Base-by-base conservation (phyloP, 2,113 vertebrate genomes). In the Python bivittatus region DNA sequence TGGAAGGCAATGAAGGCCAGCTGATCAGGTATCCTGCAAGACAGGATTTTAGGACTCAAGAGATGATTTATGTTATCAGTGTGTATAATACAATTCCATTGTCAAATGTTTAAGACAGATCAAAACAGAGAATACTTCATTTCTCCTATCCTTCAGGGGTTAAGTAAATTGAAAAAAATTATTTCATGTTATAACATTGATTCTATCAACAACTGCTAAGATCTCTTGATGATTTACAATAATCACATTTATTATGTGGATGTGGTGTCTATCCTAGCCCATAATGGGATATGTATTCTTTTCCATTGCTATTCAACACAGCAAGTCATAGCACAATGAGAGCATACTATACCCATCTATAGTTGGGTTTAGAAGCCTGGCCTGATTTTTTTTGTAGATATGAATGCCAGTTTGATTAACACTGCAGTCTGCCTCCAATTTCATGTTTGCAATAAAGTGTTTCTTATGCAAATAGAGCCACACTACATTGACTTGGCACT, bases 361-460 rank as follows among this genome's bases (percentile, higher is more conserved):
- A n/a, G 29, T 42, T 85, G 84, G 42, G 42, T 6, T 91, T 85
- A 85, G n/a, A 85, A 91, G 42, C 27, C 56, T 84, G 25, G 27
- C 29, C 48, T 60, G 56, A n/a, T 44, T 85, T 60, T 87, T 87
- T 86, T 72, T 86, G 57, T 61, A 91, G 11, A 91, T 27, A 58
- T 84, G 38, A 84, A 84, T 86, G 48, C 15, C 54, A 54, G 48
- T 86, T 64, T 68, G 48, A 68, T 91, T 54, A 87, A 86, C 33
- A 7, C n/a, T 6, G 29, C 8, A 13, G 1, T 23, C 33, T 52
- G 57, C 42, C 27, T 54, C 23, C 48, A 54, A 87, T 91, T 68
- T 17, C n/a, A 42, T 91, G 58, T 91, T 68, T 91, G 58, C 84
- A 86, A 91, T 54, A 20, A 64, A 61, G n/a, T 23, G 33, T 86